Evolutionary conservation across 2,797 vertebrate species (phyloP), one percentile per base, ranked within the genome.

Genomic region (Sparidentex hasta): DNA sequence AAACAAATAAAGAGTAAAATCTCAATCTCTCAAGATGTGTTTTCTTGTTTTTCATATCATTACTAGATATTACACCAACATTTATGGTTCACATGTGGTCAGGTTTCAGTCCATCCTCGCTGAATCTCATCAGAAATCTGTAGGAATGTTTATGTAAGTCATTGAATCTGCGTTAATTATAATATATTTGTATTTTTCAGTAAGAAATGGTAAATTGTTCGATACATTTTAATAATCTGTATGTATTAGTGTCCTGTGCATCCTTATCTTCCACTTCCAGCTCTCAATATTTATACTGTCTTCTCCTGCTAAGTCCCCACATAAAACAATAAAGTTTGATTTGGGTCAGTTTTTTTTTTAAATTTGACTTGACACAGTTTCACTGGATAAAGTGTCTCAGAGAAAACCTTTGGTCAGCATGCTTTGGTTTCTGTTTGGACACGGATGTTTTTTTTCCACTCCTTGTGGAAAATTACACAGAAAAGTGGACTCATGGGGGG

Each of bases 391-490:
- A 71, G 3, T 21, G 16, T 13, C 13, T 41, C 7, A 33, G 0
- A 5, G 12, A 18, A 17, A 18, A 63, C 25, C 8, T 64, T 5
- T 29, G 33, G 17, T 33, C 8, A 18, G 20, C 16, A 55, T 52
- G 18, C 38, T 52, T 41, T 61, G n/a, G 4, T 54, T 54, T 64
- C 41, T 33, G 23, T 44, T 11, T 1, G 3, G 11, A 74, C n/a
- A 33, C 14, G 13, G 47, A 43, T 38, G 13, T 63, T 61, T 27
- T 63, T 54, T 54, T 68, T 63, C 7, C 12, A 7, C 12, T 23
- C 21, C 41, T 41, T 41, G 66, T 70, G 63, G 71, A 83, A 64
- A 75, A 58, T 61, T 56, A 75, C 69, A 38, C 20, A 57, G 61
- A 65, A 56, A 38, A 38, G 18, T 38, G 54, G 44, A 67, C 46